Base-by-base conservation (phyloP, 2,797 vertebrate species). In the Diglossa cyanea region DNA sequence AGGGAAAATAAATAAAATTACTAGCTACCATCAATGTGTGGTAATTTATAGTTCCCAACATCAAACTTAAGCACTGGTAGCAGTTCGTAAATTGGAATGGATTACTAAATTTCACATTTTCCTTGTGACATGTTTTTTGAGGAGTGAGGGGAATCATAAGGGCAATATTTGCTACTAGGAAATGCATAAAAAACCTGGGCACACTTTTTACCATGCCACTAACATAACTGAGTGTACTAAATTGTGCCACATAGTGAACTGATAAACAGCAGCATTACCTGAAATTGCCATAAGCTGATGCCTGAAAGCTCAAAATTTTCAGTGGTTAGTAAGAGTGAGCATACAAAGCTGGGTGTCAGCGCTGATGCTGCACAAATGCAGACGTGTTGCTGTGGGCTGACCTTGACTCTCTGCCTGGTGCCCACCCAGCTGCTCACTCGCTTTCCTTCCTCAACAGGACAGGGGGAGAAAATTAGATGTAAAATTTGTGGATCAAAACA, bases 1-100 rank as follows among this genome's bases (percentile, higher is more conserved):
- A 63, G 42, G 65, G 17, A 95, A 92, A 88, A 85, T 73, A 91
- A 93, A 93, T 63, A 76, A 76, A 60, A 93, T 93, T 42, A 92
- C 57, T 87, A 93, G 67, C 67, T 96, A 88, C 37, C 75, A 68
- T 86, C 74, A 90, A 60, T 63, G 94, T 15, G 75, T 44, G 78
- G 90, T 58, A 96, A 96, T 92, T 96, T 94, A 65, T 81, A 94
- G 66, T 48, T 73, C 55, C 77, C 86, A 84, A 90, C 71, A 79
- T 61, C 75, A 86, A 48, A 33, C n/a, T 17, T 74, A 96, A 88
- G 85, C 95, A 96, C 92, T 15, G 17, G 51, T 86, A 93, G 37
- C 31, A 83, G 53, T 86, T 97, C 28, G 7, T 96, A 95, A 93
- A 96, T 87, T 94, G 86, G 48, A 95, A 81, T 89, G 88, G 93